Evolutionary conservation across 2,888 invertebrate species (phyloP).

Genomic region (Chirona hameri): DNA sequence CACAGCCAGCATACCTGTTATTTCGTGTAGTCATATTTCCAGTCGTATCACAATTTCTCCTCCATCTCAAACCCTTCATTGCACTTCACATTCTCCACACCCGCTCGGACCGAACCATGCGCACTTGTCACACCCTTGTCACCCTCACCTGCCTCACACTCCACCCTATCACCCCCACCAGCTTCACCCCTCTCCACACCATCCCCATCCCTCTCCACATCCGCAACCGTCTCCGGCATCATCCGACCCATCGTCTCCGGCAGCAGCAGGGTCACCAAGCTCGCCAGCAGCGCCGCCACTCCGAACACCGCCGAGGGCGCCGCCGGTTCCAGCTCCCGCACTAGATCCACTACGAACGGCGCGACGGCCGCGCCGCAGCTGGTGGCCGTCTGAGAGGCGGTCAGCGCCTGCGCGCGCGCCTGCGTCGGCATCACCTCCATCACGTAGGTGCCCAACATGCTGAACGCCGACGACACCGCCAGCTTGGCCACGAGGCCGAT

Average conservation of each 20-base stretch:
- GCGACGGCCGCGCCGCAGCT: constrained; percentile 52
- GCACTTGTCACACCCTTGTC: no score
- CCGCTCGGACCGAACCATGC: no score
- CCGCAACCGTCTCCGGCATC: neutral
- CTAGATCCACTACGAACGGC: constrained; percentile 46
- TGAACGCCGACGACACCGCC: constrained; percentile 50
- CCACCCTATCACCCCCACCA: no score
- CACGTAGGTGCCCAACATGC: constrained; percentile 50
- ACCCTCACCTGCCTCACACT: no score
- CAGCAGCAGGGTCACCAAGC: neutral
- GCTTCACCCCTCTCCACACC: no score
- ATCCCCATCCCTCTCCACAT: no score
- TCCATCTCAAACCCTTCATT: no score
- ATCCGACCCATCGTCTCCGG: neutral
- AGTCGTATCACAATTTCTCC: no score
- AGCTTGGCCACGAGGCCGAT: constrained; percentile 45
- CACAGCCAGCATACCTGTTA: no score
- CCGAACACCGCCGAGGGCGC: neutral
- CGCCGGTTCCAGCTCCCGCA: constrained; percentile 30
- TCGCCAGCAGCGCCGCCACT: neutral
- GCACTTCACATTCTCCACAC: no score
- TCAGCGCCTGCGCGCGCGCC: constrained; percentile 48
- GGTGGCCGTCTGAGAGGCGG: constrained; percentile 39
- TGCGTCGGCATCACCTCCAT: constrained; percentile 42
- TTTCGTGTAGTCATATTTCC: no score